These are phyloP conservation scores for Heliconius eleuchia DNA, from an alignment of 1,140 invertebrate genomes.

Conservation along the genomic window DNA sequence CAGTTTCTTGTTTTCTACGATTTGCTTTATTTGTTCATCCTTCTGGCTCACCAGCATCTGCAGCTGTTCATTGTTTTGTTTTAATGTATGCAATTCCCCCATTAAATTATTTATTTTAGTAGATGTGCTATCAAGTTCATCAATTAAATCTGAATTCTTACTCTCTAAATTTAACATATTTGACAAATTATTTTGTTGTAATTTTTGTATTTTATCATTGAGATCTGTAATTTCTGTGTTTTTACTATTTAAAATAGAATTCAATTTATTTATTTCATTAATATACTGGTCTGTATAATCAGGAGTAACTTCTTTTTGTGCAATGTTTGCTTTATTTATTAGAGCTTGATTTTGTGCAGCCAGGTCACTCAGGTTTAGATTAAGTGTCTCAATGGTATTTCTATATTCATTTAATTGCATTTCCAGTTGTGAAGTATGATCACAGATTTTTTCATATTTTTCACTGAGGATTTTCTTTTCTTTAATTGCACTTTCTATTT, in stretches of 20 bases:
- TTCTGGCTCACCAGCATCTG: slow-evolving; percentile 51
- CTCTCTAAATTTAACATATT: slow-evolving; percentile 52
- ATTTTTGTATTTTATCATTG: slow-evolving; percentile 51
- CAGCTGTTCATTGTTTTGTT: slow-evolving; percentile 56
- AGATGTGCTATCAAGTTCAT: slow-evolving; percentile 43
- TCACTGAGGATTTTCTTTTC: slow-evolving; percentile 81
- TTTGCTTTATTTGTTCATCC: slow-evolving; percentile 69
- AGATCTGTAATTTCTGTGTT: slow-evolving; percentile 66
- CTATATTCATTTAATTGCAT: slow-evolving; percentile 63
- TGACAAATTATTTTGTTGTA: slow-evolving; percentile 50
- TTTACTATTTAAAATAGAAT: slow-evolving; percentile 63
- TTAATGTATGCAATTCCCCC: background rate
- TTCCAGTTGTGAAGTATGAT: slow-evolving; percentile 71
- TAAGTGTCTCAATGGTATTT: slow-evolving; percentile 56
- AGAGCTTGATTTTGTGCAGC: slow-evolving; percentile 61
- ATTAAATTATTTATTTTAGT: slow-evolving; percentile 46
- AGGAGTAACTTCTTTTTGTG: slow-evolving; percentile 38
- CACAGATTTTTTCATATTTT: slow-evolving; percentile 81
- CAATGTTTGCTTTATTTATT: slow-evolving; percentile 40
- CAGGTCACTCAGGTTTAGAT: slow-evolving; percentile 60
- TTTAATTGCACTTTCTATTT: slow-evolving; percentile 82
- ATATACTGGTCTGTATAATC: slow-evolving; percentile 76
- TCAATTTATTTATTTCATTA: slow-evolving; percentile 73
- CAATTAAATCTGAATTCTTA: slow-evolving; percentile 51
- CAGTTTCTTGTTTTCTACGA: slow-evolving; percentile 66